A percentile compares a stretch with the other conserved stretches of the same genome.
Evolutionary conservation across 2,888 invertebrate species (phyloP).

Genomic region (Orthosia cruda): DNA sequence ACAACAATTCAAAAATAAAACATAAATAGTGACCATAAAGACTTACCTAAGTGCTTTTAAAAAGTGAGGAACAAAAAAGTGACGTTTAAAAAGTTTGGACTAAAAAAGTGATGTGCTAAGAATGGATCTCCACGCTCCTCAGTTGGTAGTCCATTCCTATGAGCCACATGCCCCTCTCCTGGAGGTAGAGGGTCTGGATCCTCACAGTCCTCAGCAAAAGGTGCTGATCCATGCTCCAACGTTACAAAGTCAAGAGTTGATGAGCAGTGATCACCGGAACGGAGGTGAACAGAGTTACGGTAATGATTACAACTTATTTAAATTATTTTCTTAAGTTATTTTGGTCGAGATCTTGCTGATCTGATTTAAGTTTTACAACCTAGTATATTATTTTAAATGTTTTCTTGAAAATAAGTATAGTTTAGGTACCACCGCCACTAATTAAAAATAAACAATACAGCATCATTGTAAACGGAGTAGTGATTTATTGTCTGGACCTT

Average conservation of each 20-base stretch:
- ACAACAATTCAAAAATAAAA: not conserved
- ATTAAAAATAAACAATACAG: no score
- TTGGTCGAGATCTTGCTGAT: not conserved
- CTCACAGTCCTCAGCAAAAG: slow-evolving; percentile 90
- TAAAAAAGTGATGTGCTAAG: slow-evolving; percentile 71
- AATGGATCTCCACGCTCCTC: slow-evolving; percentile 90
- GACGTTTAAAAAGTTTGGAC: slow-evolving; percentile 40
- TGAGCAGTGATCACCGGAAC: slow-evolving; percentile 86
- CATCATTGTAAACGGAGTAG: no score
- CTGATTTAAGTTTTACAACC: not conserved
- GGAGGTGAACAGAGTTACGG: slow-evolving; percentile 81
- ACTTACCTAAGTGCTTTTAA: slow-evolving; percentile 2
- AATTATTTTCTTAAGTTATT: not conserved
- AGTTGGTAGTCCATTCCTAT: slow-evolving; percentile 87
- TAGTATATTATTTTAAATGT: not conserved
- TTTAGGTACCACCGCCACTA: no score
- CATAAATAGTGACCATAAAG: not conserved
- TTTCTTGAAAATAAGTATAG: no score
- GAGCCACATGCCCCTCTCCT: slow-evolving; percentile 88
- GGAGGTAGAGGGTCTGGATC: slow-evolving; percentile 89
- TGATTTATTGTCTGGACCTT: no score
- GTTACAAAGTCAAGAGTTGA: slow-evolving; percentile 87
- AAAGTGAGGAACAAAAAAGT: slow-evolving; percentile 25
- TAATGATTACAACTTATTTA: slow-evolving; percentile 30
- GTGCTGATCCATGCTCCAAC: slow-evolving; percentile 88